phyloP scores from a whole-genome alignment of 2,888 invertebrate genomes.

The Pogonocherus hispidulus region DNA sequence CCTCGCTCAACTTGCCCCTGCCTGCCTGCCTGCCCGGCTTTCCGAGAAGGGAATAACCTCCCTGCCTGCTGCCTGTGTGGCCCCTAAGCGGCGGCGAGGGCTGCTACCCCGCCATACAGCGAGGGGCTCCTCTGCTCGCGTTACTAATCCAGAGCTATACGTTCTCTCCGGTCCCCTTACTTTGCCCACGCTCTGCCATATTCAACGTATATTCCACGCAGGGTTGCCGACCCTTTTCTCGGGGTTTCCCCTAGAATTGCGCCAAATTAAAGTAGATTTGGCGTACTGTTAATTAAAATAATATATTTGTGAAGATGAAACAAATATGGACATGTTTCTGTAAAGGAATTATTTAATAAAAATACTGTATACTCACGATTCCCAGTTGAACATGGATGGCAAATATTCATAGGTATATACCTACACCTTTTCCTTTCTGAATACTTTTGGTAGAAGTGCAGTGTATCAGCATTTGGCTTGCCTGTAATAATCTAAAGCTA shows the following conservation, averaged over 20 bases:
- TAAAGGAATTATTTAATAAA: too few species aligned
- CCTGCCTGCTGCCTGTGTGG: slow-evolving; percentile 41
- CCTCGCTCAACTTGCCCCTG: slow-evolving; percentile 38
- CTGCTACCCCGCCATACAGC: slow-evolving; percentile 44
- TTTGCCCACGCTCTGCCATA: slow-evolving; percentile 17
- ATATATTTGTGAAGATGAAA: background rate
- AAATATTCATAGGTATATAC: too few species aligned
- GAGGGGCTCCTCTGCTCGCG: slow-evolving; percentile 47
- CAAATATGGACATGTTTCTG: too few species aligned
- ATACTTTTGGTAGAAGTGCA: too few species aligned
- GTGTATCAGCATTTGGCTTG: too few species aligned
- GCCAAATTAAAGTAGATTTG: background rate
- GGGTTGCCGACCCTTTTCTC: slow-evolving; percentile 5
- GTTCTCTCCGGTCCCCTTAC: slow-evolving; percentile 27
- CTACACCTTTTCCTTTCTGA: too few species aligned
- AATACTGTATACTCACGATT: too few species aligned
- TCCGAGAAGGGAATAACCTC: slow-evolving; percentile 36
- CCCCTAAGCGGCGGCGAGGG: slow-evolving; percentile 39
- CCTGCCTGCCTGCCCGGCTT: slow-evolving; percentile 19
- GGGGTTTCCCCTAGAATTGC: background rate
- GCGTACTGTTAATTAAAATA: background rate
- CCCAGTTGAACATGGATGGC: too few species aligned
- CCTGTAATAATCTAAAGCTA: too few species aligned
- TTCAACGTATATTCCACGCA: slow-evolving; percentile 13
- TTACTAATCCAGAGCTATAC: slow-evolving; percentile 46